Evolutionary conservation across 2,888 invertebrate genomes (phyloP), one percentile per base, ranked within the genome.

Genomic region (Tenthredo distinguenda): DNA sequence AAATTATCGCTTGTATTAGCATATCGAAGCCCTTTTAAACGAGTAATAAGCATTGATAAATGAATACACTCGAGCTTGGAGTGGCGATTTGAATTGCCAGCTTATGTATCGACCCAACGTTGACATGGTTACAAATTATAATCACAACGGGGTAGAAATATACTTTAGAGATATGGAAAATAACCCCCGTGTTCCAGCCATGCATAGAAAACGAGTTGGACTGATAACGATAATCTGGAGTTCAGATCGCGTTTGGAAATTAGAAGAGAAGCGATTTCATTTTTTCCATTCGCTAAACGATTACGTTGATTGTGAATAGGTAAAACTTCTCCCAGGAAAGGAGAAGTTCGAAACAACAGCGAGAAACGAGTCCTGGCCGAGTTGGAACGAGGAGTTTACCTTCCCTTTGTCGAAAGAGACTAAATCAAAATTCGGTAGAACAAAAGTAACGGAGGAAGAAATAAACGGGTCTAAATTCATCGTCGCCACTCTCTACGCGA

Each of bases 331-430:
- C 91, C 97, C 97, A 0, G 96, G 96, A 12, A 96, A 96, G 89
- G 96, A 96, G 88, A 97, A 97, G 92, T 96, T 95, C 91, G 97
- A 97, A 93, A 97, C 97, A 34, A 95, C 96, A 84, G 94, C 96
- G 88, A 96, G 96, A 91, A 96, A 96, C 88, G 96, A 96, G 90
- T 96, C 97, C 0, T 97, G 97, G 97, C 97, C 97, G 0, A 96
- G 96, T 85, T 97, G 96, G 95, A 97, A 97, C 91, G 96, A 97
- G 93, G 96, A 96, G 87, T 97, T 97, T 91, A 95, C 95, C 89
- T 97, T 97, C 92, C 95, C 95, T 72, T 90, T 97, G 86, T 95
- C 94, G 86, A 95, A 95, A 91, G 95, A 95, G 88, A 91, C 90
- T 0, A 94, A 94, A 87, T 89, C 94, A 10, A 92, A 90, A 82